Evolutionary conservation across 2,797 vertebrate genomes (phyloP).

Genomic region (Enteromius viviparus): DNA sequence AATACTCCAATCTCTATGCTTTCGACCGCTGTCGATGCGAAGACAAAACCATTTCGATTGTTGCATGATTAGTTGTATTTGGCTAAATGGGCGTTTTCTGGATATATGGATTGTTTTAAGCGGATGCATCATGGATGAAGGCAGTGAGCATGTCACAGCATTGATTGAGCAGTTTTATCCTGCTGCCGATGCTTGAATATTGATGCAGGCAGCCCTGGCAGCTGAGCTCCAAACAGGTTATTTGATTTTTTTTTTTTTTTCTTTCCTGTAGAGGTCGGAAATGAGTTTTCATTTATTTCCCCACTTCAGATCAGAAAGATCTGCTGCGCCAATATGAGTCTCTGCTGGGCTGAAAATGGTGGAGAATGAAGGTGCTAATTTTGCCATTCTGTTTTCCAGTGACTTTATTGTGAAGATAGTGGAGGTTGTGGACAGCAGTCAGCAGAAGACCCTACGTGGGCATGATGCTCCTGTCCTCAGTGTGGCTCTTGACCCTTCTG

Average conservation of each 20-base stretch:
- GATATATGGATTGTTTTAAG: slow-evolving; percentile 65
- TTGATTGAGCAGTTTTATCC: slow-evolving; percentile 66
- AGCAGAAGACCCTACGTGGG: slow-evolving; percentile 92
- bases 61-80: slow-evolving; percentile 60
- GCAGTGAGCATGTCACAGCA: slow-evolving; percentile 57
- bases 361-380: slow-evolving; percentile 19
- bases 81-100: slow-evolving; percentile 57
- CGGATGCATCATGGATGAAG: slow-evolving; percentile 60
- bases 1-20: background rate
- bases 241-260: slow-evolving; percentile 53
- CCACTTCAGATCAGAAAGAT: slow-evolving; percentile 41
- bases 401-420: slow-evolving; percentile 96
- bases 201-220: slow-evolving; percentile 56
- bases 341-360: slow-evolving; percentile 1
- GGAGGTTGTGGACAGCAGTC: slow-evolving; percentile 89
- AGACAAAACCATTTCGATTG: slow-evolving; percentile 16
- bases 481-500: slow-evolving; percentile 90
- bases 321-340: slow-evolving; percentile 34
- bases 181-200: slow-evolving; percentile 61
- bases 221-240: slow-evolving; percentile 58
- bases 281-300: slow-evolving; percentile 61
- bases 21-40: background rate
- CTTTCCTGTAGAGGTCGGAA: slow-evolving; percentile 48
- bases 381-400: slow-evolving; percentile 69
- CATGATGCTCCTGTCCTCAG: slow-evolving; percentile 93